A percentile compares a stretch with the other conserved stretches of the same genome.
Evolutionary conservation across 2,797 vertebrate species (phyloP).

Genomic region (Squalus acanthias): DNA sequence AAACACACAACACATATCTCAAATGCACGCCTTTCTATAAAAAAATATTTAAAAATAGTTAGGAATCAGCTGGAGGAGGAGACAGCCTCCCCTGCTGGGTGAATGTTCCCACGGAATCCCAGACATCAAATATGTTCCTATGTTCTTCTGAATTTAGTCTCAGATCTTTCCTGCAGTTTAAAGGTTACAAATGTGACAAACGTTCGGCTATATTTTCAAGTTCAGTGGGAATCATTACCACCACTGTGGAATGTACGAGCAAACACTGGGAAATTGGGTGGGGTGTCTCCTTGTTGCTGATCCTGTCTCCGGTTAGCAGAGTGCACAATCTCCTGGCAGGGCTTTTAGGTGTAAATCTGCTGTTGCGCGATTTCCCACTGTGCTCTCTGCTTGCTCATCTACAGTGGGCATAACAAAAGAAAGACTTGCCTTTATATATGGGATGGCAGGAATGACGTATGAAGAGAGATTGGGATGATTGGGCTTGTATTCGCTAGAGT

Average conservation of each 20-base stretch:
- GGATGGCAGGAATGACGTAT: no score
- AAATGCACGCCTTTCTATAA: neutral
- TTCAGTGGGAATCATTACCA: neutral
- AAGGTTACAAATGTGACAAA: neutral
- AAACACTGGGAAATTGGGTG: neutral
- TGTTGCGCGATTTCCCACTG: neutral
- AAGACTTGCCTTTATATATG: no score
- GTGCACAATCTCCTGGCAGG: neutral
- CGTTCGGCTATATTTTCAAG: neutral
- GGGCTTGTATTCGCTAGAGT: no score
- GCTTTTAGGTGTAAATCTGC: neutral
- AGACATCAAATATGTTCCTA: neutral
- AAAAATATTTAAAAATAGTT: neutral
- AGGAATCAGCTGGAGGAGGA: neutral
- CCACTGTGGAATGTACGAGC: neutral
- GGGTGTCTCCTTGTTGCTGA: neutral
- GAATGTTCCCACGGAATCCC: neutral
- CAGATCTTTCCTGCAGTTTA: neutral
- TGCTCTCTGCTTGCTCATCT: neutral
- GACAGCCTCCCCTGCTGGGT: neutral
- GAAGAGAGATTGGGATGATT: no score
- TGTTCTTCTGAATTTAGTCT: neutral
- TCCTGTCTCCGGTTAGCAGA: neutral
- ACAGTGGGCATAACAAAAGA: neutral
- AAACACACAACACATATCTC: neutral